phyloP scores from a whole-genome alignment of 2,888 invertebrate species.

The Eupithecia centaureata region DNA sequence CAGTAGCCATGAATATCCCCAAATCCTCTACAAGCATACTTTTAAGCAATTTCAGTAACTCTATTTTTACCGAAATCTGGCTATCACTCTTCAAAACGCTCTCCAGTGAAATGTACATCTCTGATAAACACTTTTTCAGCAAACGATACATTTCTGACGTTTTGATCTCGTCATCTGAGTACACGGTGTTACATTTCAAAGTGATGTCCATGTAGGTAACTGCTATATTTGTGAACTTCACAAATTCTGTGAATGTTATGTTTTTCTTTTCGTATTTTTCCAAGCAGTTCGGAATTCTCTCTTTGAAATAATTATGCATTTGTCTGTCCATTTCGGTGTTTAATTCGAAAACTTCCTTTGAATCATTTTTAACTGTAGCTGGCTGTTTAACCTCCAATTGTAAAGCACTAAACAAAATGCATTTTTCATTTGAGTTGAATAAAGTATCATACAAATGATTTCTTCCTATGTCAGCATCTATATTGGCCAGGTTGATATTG shows the following conservation, averaged over 20 bases:
- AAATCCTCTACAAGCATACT: conserved; percentile 58
- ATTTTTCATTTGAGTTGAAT: conserved; percentile 63
- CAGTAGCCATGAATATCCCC: conserved; percentile 48
- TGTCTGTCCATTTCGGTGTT: conserved; percentile 50
- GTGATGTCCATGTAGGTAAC: conserved; percentile 59
- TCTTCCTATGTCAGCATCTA: conserved; percentile 24
- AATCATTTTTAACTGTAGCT: conserved; percentile 22
- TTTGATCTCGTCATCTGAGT: conserved; percentile 48
- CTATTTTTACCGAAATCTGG: conserved; percentile 56
- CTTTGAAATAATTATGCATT: conserved; percentile 52
- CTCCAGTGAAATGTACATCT: conserved; percentile 54
- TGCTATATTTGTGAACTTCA: conserved; percentile 53
- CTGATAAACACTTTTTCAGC: conserved; percentile 51
- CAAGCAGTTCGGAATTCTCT: conserved; percentile 42
- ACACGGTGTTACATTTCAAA: conserved; percentile 51
- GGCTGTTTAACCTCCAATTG: conserved; percentile 52
- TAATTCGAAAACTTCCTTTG: conserved; percentile 48
- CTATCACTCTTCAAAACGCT: conserved; percentile 52
- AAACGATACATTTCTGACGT: conserved; percentile 47
- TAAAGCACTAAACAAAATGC: conserved; percentile 70
- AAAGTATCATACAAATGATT: conserved; percentile 56
- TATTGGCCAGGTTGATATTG: conserved; percentile 51
- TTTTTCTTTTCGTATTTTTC: conserved; percentile 46
- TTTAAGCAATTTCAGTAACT: conserved; percentile 54
- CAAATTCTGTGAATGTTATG: conserved; percentile 48